Evolutionary conservation across 2,888 invertebrate species (phyloP).

Genomic region (Polymixis lichenea): DNA sequence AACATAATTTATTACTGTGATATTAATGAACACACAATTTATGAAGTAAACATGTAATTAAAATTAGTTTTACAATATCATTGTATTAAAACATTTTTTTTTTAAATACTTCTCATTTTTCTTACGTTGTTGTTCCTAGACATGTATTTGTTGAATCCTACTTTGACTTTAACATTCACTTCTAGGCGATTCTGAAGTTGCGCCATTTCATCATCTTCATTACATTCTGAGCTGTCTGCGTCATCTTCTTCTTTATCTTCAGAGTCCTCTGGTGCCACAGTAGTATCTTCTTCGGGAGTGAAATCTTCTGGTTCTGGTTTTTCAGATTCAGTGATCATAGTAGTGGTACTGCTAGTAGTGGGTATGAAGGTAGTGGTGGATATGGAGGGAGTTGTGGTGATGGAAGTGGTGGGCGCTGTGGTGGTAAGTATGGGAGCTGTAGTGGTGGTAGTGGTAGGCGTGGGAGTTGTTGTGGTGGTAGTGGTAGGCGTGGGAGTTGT

Average conservation of each 20-base stretch:
- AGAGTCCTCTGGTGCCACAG: slow-evolving; percentile 32
- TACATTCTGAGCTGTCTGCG: no score
- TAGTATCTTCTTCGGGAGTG: background rate
- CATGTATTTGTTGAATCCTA: no score
- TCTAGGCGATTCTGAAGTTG: no score
- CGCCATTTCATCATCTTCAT: no score
- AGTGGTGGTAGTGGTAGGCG: background rate
- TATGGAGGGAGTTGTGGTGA: background rate
- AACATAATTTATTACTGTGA: background rate
- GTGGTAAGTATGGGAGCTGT: no score
- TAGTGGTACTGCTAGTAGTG: background rate
- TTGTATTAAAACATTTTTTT: no score
- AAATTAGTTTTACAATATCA: no score
- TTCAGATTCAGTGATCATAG: background rate
- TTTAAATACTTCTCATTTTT: no score
- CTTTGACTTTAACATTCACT: no score
- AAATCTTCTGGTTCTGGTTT: background rate
- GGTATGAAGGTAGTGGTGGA: background rate
- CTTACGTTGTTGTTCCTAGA: no score
- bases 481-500: no score
- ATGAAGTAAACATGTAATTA: background rate
- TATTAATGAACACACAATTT: background rate
- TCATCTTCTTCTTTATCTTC: slow-evolving; percentile 33
- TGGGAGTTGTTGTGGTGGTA: no score
- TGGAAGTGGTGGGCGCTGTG: background rate